Conservation (phyloP, 2,113 vertebrate species). For the Tupaia chinensis region DNA sequence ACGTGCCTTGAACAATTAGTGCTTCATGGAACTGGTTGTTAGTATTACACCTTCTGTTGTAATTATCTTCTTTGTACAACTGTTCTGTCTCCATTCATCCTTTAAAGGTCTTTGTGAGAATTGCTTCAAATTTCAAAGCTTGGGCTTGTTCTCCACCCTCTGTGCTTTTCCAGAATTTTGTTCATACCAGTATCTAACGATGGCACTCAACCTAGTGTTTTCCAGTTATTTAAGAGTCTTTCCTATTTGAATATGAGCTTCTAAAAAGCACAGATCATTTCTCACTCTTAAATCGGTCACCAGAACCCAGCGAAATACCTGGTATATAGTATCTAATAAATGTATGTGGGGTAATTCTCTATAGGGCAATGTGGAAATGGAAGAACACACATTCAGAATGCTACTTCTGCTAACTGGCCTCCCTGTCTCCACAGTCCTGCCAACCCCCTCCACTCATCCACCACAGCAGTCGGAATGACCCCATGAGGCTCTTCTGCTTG, state of each 20-base stretch:
- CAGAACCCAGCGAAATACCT: neutral
- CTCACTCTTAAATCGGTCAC: neutral
- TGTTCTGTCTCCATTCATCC: neutral
- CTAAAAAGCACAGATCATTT: neutral
- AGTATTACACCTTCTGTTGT: no score
- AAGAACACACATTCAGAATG: neutral
- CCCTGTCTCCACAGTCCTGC: rapidly evolving
- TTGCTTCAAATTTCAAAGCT: neutral
- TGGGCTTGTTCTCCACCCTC: neutral
- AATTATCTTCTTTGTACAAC: neutral
- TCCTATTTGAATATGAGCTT: rapidly evolving
- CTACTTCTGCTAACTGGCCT: neutral
- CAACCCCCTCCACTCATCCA: neutral
- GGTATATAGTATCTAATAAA: neutral
- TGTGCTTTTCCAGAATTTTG: neutral
- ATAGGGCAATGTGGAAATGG: neutral
- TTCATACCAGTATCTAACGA: neutral
- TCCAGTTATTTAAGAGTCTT: neutral
- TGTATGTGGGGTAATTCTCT: neutral
- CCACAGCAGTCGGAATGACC: neutral
- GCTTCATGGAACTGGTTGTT: neutral
- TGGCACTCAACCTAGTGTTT: neutral
- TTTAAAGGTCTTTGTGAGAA: neutral
- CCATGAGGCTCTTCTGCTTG: no score
- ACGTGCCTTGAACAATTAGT: neutral